These are phyloP conservation scores for Morbakka virulenta DNA, from an alignment of 30 jellyfish, hydroid and myxozoan species.

Conservation along the genomic window DNA sequence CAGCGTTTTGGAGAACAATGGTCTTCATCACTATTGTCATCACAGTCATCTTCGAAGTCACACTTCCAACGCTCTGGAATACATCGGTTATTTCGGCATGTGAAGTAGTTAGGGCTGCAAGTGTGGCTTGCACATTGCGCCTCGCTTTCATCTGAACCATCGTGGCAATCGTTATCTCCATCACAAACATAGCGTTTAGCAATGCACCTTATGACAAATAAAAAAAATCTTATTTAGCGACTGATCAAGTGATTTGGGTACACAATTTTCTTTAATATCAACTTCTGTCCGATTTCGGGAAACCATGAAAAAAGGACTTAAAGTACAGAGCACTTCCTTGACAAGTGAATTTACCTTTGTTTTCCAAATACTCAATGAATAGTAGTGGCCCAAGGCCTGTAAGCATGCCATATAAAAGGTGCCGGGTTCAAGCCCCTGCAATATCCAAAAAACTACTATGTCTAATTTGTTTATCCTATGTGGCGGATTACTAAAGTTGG, in stretches of 20 bases:
- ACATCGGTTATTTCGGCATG: conserved; percentile 78
- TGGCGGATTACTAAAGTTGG: no score
- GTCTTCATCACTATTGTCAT: conserved; percentile 83
- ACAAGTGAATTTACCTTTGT: background rate
- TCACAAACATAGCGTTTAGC: conserved; percentile 75
- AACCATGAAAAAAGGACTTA: no score
- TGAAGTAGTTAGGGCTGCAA: conserved; percentile 62
- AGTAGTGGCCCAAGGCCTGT: background rate
- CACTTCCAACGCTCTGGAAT: conserved; percentile 85
- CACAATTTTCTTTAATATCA: no score
- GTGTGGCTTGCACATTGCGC: conserved; percentile 52
- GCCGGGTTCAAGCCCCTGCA: no score
- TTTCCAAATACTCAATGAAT: background rate
- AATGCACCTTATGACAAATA: conserved; percentile 67
- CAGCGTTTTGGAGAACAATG: conserved; percentile 71
- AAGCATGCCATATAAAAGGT: no score
- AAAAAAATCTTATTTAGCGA: background rate
- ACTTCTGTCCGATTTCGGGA: no score
- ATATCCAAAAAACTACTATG: no score
- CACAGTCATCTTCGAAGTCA: conserved; percentile 90
- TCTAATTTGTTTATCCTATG: no score
- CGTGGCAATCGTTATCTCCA: conserved; percentile 94
- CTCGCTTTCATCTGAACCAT: conserved; percentile 85
- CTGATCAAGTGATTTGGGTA: no score
- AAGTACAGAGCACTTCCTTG: no score